phyloP scores from a whole-genome alignment of 2,797 vertebrate species.

The Sebastes paucispinis region DNA sequence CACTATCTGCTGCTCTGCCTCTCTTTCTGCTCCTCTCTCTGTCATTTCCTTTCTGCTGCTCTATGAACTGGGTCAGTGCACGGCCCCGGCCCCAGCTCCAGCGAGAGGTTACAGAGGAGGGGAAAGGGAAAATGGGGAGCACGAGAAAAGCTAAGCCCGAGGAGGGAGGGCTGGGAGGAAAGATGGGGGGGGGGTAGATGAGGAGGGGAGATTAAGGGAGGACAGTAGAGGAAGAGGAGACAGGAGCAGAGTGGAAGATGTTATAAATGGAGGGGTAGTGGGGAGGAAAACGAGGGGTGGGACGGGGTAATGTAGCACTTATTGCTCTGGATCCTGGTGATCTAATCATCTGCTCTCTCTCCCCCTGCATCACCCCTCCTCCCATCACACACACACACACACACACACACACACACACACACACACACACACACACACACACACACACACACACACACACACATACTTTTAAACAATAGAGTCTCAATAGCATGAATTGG shows the following conservation, averaged over 20 bases:
- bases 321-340: constrained; percentile 66
- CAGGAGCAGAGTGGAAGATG: constrained; percentile 44
- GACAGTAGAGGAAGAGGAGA: constrained; percentile 32
- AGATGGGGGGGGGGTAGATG: neutral
- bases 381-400: neutral
- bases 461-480: constrained; percentile 32
- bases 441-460: neutral
- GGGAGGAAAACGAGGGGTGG: constrained; percentile 41
- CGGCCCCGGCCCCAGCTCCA: constrained; percentile 50
- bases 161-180: neutral
- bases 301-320: constrained; percentile 66
- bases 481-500: neutral
- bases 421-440: neutral
- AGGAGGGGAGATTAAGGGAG: constrained; percentile 43
- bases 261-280: constrained; percentile 56
- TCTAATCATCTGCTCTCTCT: constrained; percentile 57
- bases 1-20: constrained; percentile 43
- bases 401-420: neutral
- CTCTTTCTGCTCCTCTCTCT: constrained; percentile 48
- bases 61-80: constrained; percentile 78
- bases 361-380: constrained; percentile 14
- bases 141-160: neutral
- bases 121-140: neutral
- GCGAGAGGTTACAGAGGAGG: constrained; percentile 16
- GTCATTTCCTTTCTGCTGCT: constrained; percentile 53